phyloP scores from a whole-genome alignment of 2,888 invertebrate genomes.

The Drosophila atripex region DNA sequence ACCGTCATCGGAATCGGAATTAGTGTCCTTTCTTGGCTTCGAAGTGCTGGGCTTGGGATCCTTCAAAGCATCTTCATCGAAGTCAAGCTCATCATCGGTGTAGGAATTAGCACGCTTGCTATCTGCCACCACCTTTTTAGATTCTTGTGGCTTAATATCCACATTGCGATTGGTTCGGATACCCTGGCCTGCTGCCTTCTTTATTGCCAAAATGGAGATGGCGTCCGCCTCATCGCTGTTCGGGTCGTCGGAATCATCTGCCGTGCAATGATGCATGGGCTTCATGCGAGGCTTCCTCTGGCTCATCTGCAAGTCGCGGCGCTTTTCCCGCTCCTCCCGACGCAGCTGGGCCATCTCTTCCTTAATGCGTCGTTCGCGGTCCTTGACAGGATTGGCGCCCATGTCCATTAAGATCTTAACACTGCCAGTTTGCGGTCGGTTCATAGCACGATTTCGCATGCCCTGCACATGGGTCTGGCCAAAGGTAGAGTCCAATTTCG shows the following conservation, averaged over 20 bases:
- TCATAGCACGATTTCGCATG: constrained; percentile 32
- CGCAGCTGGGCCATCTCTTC: constrained; percentile 34
- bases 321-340: constrained; percentile 26
- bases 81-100: not conserved
- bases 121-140: not conserved
- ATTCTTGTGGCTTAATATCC: not conserved
- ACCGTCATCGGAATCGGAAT: not conserved
- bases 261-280: constrained; percentile 39
- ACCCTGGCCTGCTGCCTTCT: constrained; percentile 4
- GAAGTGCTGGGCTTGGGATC: not conserved
- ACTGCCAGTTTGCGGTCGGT: constrained; percentile 31
- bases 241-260: constrained; percentile 35
- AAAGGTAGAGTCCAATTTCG: constrained; percentile 52
- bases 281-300: constrained; percentile 12
- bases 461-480: constrained; percentile 49
- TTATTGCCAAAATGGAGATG: not conserved
- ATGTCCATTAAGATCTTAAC: constrained; percentile 42
- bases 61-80: not conserved
- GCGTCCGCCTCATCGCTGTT: not conserved
- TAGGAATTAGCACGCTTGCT: not conserved
- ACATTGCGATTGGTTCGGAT: constrained; percentile 42
- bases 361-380: constrained; percentile 37
- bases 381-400: constrained; percentile 37
- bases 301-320: constrained; percentile 29
- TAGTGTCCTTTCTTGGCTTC: not conserved